These are phyloP conservation scores for Oreochromis mossambicus DNA, from an alignment of 2,797 vertebrate genomes.

Conservation along the genomic window DNA sequence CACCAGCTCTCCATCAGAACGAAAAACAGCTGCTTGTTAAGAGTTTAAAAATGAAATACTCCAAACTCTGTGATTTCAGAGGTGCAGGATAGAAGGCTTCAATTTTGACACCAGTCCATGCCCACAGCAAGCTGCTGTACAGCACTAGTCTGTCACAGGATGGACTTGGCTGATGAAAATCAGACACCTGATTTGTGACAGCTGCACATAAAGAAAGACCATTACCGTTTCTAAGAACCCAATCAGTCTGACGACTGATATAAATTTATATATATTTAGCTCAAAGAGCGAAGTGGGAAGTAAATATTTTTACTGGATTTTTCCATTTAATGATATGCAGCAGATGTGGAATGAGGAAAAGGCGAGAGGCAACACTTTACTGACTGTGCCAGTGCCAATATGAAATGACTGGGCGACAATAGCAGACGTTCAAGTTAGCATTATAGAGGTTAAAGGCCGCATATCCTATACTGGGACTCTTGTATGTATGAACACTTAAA, in stretches of 20 bases:
- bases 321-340: conserved; percentile 65
- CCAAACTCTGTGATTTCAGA: background rate
- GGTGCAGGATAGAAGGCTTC: background rate
- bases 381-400: conserved; percentile 21
- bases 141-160: conserved; percentile 42
- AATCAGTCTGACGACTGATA: conserved; percentile 29
- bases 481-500: conserved; percentile 13
- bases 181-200: conserved; percentile 64
- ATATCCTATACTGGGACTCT: conserved; percentile 11
- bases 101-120: background rate
- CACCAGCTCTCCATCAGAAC: background rate
- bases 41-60: background rate
- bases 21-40: background rate
- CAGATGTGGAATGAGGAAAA: conserved; percentile 59
- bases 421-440: conserved; percentile 14
- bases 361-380: conserved; percentile 15
- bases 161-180: conserved; percentile 47
- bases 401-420: conserved; percentile 6
- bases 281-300: conserved; percentile 49
- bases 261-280: conserved; percentile 49
- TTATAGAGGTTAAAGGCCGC: conserved; percentile 22
- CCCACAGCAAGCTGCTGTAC: conserved; percentile 1
- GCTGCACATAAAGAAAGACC: conserved; percentile 45
- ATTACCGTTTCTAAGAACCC: conserved; percentile 22
- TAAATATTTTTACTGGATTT: conserved; percentile 61